A percentile compares a stretch with the other conserved stretches of the same genome.
Evolutionary conservation across 2,113 vertebrate genomes (phyloP).

Genomic region (Ramphastos sulfuratus): DNA sequence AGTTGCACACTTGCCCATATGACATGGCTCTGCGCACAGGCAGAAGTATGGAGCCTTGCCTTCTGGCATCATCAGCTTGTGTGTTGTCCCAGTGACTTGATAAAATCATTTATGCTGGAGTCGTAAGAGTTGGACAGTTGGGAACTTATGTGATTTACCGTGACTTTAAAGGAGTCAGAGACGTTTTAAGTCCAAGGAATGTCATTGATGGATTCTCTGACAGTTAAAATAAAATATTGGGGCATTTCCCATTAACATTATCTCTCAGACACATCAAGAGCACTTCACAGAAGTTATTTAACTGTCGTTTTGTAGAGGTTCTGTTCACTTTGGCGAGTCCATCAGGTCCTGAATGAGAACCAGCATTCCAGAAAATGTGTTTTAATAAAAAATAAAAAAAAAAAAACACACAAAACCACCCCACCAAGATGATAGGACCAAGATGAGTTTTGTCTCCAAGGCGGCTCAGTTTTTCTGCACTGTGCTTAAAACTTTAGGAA

Average conservation of each 20-base stretch:
- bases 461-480: neutral
- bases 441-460: accelerated
- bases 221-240: conserved; percentile 46
- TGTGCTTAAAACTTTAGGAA: neutral
- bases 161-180: conserved; percentile 28
- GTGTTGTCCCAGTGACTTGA: neutral
- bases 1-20: conserved; percentile 78
- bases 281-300: conserved; percentile 8
- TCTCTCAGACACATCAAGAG: conserved; percentile 2
- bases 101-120: neutral
- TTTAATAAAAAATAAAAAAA: neutral
- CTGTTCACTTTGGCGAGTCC: conserved; percentile 16
- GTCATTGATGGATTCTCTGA: conserved; percentile 25
- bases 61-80: neutral
- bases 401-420: neutral
- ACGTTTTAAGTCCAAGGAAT: conserved; percentile 31
- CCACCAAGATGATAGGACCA: neutral
- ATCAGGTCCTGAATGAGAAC: neutral
- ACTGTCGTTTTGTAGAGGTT: neutral
- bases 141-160: conserved; percentile 16
- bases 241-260: conserved; percentile 2
- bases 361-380: neutral
- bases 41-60: conserved; percentile 70
- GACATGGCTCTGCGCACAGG: conserved; percentile 82
- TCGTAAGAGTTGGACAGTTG: conserved; percentile 38